Evolutionary conservation across 2,797 vertebrate genomes (phyloP).

Genomic region (Acomys russatus): DNA sequence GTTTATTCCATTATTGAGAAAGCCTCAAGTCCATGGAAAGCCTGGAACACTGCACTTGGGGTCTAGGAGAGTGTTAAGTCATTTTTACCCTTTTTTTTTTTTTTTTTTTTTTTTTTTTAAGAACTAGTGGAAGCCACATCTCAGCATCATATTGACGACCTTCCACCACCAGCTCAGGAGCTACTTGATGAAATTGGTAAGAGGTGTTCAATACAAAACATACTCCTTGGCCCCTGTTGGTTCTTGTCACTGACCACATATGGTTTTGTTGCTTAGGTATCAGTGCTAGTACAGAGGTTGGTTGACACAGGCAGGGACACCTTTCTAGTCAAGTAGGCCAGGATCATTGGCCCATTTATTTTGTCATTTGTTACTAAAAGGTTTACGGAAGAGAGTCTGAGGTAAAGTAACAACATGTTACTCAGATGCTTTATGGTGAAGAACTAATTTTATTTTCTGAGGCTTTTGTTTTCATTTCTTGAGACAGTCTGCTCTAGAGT

Average conservation of each 20-base stretch:
- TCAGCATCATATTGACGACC: slow-evolving; percentile 78
- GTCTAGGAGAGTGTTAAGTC: slow-evolving; percentile 27
- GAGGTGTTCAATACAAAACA: slow-evolving; percentile 75
- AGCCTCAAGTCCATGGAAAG: background rate
- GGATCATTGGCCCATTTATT: background rate
- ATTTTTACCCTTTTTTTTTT: background rate
- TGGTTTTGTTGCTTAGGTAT: slow-evolving; percentile 38
- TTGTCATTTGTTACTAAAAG: slow-evolving; percentile 54
- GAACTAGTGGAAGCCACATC: slow-evolving; percentile 73
- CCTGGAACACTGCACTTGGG: background rate
- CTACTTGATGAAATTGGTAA: slow-evolving; percentile 89
- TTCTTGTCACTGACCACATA: background rate
- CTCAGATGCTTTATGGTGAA: slow-evolving; percentile 36
- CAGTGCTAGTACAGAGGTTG: background rate
- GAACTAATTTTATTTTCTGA: slow-evolving; percentile 7
- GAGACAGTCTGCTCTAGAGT: background rate
- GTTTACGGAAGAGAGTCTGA: slow-evolving; percentile 28
- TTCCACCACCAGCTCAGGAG: slow-evolving; percentile 87
- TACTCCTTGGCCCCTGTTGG: slow-evolving; percentile 20
- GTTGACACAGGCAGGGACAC: slow-evolving; percentile 25
- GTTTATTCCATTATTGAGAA: slow-evolving; percentile 45
- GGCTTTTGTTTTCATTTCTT: background rate
- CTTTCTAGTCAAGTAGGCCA: slow-evolving; percentile 45
- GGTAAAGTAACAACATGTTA: slow-evolving; percentile 15
- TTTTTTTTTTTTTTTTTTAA: slow-evolving; percentile 63